Conservation (phyloP, 2,797 vertebrate genomes). For the Enteromius thamalakanensis region DNA sequence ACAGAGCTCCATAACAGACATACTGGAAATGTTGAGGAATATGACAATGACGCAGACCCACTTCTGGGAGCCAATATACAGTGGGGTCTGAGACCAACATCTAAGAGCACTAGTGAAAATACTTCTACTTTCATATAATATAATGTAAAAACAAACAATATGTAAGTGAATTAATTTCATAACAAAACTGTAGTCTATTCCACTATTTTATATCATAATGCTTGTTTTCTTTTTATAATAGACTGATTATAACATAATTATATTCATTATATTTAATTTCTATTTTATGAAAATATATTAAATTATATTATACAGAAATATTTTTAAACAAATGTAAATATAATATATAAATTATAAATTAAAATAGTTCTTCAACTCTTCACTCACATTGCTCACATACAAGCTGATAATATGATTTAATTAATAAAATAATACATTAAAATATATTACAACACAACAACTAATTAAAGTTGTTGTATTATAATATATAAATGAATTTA, state of each 20-base stretch:
- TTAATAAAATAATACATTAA: not conserved
- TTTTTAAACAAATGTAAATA: not conserved
- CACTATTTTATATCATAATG: not conserved
- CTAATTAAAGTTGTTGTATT: too few species aligned
- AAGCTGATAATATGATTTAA: too few species aligned
- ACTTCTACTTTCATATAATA: not conserved
- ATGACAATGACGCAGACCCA: conserved; percentile 5
- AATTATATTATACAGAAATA: not conserved
- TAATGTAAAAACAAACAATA: too few species aligned
- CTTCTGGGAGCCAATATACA: conserved; percentile 16
- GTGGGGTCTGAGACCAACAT: not conserved
- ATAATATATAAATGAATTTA: not conserved
- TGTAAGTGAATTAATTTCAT: too few species aligned
- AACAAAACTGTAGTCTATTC: too few species aligned
- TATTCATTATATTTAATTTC: not conserved
- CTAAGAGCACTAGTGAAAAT: not conserved
- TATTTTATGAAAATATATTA: not conserved
- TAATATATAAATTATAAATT: not conserved
- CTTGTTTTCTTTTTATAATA: not conserved
- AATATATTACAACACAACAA: not conserved
- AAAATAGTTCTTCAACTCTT: not conserved
- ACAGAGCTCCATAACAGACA: conserved; percentile 30
- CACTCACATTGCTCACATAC: too few species aligned
- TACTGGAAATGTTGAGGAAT: conserved; percentile 6
- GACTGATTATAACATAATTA: too few species aligned